Base-by-base conservation (phyloP, 2,888 invertebrate genomes). In the Amphipoea oculea region DNA sequence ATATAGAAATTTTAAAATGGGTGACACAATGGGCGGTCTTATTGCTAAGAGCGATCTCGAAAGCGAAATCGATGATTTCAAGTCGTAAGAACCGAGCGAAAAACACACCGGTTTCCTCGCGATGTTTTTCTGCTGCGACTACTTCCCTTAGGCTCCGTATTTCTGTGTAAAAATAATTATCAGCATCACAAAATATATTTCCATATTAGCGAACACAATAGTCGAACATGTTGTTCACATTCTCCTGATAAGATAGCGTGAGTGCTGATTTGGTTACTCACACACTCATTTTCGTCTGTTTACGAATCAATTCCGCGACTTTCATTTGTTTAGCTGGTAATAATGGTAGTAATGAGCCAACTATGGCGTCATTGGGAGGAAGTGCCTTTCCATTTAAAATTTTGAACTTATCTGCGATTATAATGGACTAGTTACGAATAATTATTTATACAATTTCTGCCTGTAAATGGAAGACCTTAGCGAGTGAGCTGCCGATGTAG, bases 181-280 rank as follows among this genome's bases (percentile, higher is more conserved):
- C 48, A 42, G n/a, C n/a, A 36, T 60, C 42, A 45, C 42, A 66
- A 71, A 57, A 57, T 42, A n/a, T 70, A 63, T 82, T 75, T 82
- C 57, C 48, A 57, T 71, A 72, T 40, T 54, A 65, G 12, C 57
- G 68, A 69, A 29, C 51, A 51, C 71, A 69, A 70, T 82, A 63
- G 1, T 17, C 65, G 63, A 80, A 65, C 57, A 72, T 29, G 42
- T 66, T 42, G 65, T 14, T 11, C 51, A 65, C 51, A n/a, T 80
- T 80, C 66, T 42, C 29, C 0, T 48, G 84, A 84, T 84, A 71
- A 81, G 82, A 81, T 69, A 66, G n/a, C 20, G 12, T 1, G 51
- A 69, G 40, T 54, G 60, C 40, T 71, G 45, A 60, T 51, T 62
- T 29, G 57, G 54, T 76, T 81, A 81, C 36, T 73, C 65, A 83